phyloP scores from a whole-genome alignment of 1,140 invertebrate species.

The Dendrolimus punctatus region DNA sequence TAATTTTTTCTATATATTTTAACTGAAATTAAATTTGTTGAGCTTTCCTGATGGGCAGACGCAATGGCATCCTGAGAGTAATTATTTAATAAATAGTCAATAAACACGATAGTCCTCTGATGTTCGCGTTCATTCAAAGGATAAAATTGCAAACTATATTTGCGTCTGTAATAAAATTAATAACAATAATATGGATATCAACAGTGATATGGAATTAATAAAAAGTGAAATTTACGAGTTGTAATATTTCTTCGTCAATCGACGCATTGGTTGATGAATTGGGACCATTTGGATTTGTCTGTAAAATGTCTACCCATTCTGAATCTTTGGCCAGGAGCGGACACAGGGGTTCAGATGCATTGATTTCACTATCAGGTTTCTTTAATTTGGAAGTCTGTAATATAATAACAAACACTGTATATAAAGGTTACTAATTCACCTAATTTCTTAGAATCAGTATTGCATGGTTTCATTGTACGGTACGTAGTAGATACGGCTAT shows the following conservation, averaged over 20 bases:
- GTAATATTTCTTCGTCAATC: constrained; percentile 36
- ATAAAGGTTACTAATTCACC: neutral
- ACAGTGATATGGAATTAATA: neutral
- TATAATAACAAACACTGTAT: constrained; percentile 4
- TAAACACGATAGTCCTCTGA: too few relatives aligned
- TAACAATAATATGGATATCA: neutral
- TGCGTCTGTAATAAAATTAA: neutral
- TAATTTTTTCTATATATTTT: too few relatives aligned
- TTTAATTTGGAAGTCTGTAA: constrained; percentile 25
- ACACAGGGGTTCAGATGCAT: constrained; percentile 20
- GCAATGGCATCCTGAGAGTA: too few relatives aligned
- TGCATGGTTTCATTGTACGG: too few relatives aligned
- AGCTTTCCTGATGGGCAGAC: too few relatives aligned
- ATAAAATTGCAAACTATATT: neutral
- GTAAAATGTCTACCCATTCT: constrained; percentile 51
- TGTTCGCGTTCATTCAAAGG: too few relatives aligned
- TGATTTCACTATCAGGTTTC: constrained; percentile 12
- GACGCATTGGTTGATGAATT: constrained; percentile 12
- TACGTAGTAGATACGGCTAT: too few relatives aligned
- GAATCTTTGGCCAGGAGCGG: constrained; percentile 53
- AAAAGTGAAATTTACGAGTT: constrained; percentile 33
- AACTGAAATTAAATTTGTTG: too few relatives aligned
- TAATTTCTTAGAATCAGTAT: too few relatives aligned
- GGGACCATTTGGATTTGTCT: constrained; percentile 12
- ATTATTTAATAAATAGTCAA: too few relatives aligned